Evolutionary conservation across 2,888 invertebrate species (phyloP).

Genomic region (Osedax frankpressi): DNA sequence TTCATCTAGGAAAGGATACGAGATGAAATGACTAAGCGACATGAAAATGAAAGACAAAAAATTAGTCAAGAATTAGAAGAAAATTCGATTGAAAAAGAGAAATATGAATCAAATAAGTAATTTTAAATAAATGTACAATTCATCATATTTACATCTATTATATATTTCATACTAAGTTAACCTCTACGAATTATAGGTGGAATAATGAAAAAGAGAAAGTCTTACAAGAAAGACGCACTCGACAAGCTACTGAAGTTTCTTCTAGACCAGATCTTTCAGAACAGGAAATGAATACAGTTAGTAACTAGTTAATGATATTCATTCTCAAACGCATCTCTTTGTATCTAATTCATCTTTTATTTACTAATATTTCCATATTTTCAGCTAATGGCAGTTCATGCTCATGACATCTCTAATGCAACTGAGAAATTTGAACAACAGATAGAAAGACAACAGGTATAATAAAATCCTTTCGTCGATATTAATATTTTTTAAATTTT

Average conservation of each 20-base stretch:
- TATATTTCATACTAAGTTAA: too few relatives aligned
- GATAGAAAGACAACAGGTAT: conserved; percentile 31
- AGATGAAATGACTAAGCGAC: conserved; percentile 33
- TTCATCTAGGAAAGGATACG: conserved; percentile 32
- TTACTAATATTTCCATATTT: too few relatives aligned
- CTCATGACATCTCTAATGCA: conserved; percentile 34
- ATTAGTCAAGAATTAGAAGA: background rate
- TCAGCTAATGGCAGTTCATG: conserved; percentile 39
- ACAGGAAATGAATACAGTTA: conserved; percentile 33
- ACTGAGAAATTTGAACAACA: conserved; percentile 34
- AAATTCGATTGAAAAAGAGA: background rate
- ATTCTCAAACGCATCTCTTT: too few relatives aligned
- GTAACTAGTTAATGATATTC: conserved; percentile 19
- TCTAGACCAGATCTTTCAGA: conserved; percentile 36
- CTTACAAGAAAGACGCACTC: conserved; percentile 36
- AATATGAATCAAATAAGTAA: background rate
- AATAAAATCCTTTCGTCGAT: too few relatives aligned
- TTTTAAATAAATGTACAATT: too few relatives aligned
- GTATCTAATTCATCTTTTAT: too few relatives aligned
- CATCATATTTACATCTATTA: too few relatives aligned
- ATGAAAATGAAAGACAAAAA: conserved; percentile 31
- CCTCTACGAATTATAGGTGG: too few relatives aligned
- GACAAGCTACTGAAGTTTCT: conserved; percentile 37
- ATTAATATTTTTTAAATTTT: too few relatives aligned
- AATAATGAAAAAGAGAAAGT: conserved; percentile 33